Base-by-base conservation (phyloP, 2,888 invertebrate species). In the Brachylomia viminalis region DNA sequence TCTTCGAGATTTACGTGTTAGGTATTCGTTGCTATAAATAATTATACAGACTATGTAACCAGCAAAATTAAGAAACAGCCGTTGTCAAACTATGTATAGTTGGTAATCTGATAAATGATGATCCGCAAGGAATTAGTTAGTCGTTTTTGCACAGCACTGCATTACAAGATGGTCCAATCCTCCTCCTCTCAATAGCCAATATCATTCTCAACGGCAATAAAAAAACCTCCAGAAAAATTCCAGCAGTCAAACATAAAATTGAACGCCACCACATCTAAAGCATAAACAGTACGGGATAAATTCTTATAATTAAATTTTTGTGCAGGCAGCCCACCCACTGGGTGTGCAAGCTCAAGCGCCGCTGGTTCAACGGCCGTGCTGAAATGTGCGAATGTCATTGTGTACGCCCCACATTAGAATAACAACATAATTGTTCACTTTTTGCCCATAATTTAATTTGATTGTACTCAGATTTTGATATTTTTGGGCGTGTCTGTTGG, bases 381-480 rank as follows among this genome's bases (percentile, higher is more conserved):
- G 89, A 92, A 92, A 93, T 93, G 92, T 90, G 92, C 93, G 90
- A 93, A 92, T 93, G 91, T 92, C 93, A 93, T 92, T 92, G 91
- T 91, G 89, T 88, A 87, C 85, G 83, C 80, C 76, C 83, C 77
- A 82, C 84, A 89, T 89, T 88, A 87, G 84, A 89, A 90, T 90
- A 90, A 90, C 90, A 91, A 91, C 88, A 91, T 91, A 90, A 92
- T 85, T 85, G 72, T 77, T 72, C 61, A 70, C 66, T 75, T 77
- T 69, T 77, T 69, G 71, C 54, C 38, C 42, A 72, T 82, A 66
- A 85, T 73, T 84, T 15, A 66, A 70, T 56, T 71, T 56, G 64
- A 67, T 73, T 71, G 67, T 70, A 54, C 49, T 15, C 10, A 42
- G 49, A 52, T 68, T 56, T 15, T n/a, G 20, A 15, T 4, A 54